Percentiles rank a stretch among this genome's conserved stretches.
phyloP scores from a whole-genome alignment of 2,113 vertebrate species.

The Thomomys bottae region DNA sequence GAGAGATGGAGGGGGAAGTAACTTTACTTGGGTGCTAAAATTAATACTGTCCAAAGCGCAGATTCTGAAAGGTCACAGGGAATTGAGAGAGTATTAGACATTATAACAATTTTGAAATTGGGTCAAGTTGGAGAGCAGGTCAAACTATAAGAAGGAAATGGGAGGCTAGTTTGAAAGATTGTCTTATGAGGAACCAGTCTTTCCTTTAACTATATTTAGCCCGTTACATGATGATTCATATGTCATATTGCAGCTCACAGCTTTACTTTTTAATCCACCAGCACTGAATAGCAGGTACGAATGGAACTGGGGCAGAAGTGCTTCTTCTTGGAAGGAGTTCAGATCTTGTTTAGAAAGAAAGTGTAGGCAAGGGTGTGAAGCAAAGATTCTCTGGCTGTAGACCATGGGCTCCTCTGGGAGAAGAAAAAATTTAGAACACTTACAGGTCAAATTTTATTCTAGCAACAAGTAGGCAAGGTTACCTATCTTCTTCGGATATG shows the following conservation, averaged over 20 bases:
- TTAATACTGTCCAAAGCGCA: neutral
- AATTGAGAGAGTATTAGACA: neutral
- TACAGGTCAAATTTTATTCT: conserved; percentile 46
- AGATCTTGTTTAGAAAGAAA: conserved; percentile 56
- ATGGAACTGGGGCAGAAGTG: conserved; percentile 53
- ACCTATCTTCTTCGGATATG: conserved; percentile 26
- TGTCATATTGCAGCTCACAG: neutral
- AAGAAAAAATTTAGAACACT: conserved; percentile 54
- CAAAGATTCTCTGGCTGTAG: conserved; percentile 3
- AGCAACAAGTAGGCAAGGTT: neutral
- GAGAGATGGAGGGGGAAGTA: neutral
- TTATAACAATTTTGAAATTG: neutral
- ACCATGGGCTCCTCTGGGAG: conserved; percentile 45
- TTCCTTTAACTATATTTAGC: conserved; percentile 40
- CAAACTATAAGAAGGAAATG: neutral
- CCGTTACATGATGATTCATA: neutral
- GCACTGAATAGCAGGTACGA: conserved; percentile 9
- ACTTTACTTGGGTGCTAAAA: neutral
- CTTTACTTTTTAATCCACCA: neutral
- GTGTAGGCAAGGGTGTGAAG: neutral
- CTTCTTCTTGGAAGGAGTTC: conserved; percentile 50
- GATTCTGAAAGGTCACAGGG: neutral
- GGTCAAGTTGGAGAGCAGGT: neutral
- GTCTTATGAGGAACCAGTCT: neutral
- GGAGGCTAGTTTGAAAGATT: neutral